Percentiles rank a stretch among this genome's conserved stretches.
These are phyloP conservation scores for Lateolabrax maculatus DNA, from an alignment of 2,797 vertebrate species.

Conservation along the genomic window DNA sequence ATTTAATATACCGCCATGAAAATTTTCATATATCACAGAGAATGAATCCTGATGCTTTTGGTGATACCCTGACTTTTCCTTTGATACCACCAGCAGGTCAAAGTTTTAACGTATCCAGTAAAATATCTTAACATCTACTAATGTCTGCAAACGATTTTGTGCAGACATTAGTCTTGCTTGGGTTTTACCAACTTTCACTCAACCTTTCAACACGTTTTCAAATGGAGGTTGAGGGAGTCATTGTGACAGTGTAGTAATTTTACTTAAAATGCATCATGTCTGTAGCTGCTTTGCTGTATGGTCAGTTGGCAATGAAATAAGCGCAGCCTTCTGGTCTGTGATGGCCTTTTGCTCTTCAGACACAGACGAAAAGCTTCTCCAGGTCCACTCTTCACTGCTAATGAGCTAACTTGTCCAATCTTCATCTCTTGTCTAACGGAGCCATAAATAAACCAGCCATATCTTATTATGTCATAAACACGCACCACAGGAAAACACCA, in stretches of 20 bases:
- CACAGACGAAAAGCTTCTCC: neutral
- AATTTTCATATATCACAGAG: slow-evolving; percentile 19
- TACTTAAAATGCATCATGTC: neutral
- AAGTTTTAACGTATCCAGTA: neutral
- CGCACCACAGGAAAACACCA: slow-evolving; percentile 61
- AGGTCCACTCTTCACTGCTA: slow-evolving; percentile 24
- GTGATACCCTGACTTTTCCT: neutral
- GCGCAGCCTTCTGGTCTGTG: neutral
- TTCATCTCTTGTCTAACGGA: slow-evolving; percentile 18
- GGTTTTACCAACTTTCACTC: neutral
- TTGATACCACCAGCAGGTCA: neutral
- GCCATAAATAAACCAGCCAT: slow-evolving; percentile 49
- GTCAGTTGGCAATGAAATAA: slow-evolving; percentile 2
- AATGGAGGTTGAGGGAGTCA: neutral
- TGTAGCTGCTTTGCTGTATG: slow-evolving; percentile 7
- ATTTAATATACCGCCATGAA: neutral
- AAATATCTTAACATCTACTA: neutral
- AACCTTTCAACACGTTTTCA: slow-evolving; percentile 24
- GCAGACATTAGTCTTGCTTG: neutral
- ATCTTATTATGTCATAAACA: slow-evolving; percentile 63
- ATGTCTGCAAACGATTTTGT: too few species aligned
- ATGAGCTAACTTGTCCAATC: slow-evolving; percentile 37
- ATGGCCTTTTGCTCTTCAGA: neutral
- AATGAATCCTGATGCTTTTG: neutral
- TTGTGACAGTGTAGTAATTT: neutral